Percentiles rank a stretch among this genome's conserved stretches.
phyloP scores from a whole-genome alignment of 2,797 vertebrate genomes.

The Phylloscopus collybita region DNA sequence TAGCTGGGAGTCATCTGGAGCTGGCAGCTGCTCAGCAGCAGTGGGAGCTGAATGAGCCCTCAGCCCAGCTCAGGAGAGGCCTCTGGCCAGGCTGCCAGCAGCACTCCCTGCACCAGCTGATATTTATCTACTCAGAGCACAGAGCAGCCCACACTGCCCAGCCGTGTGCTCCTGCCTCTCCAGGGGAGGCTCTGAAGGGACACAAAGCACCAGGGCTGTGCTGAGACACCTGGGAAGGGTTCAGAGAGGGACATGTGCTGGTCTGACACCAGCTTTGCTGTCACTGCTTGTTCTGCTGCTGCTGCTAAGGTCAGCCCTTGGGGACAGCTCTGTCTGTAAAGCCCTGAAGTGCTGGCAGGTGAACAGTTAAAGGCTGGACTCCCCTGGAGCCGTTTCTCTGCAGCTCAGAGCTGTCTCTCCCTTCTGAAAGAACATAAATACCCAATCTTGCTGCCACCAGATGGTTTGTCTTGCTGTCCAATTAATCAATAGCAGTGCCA shows the following conservation, averaged over 20 bases:
- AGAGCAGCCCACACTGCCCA: not conserved
- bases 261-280: not conserved
- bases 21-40: constrained; percentile 36
- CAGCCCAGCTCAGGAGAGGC: not conserved
- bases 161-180: not conserved
- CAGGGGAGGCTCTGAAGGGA: not conserved
- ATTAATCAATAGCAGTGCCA: constrained; percentile 22
- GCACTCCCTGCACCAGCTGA: not conserved
- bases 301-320: not conserved
- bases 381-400: not conserved
- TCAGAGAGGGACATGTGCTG: not conserved
- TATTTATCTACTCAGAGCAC: not conserved
- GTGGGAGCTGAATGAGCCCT: constrained; percentile 9
- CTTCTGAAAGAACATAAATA: constrained; percentile 28
- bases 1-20: constrained; percentile 2
- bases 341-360: not conserved
- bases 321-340: not conserved
- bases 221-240: not conserved
- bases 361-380: constrained; percentile 2
- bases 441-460: constrained; percentile 18
- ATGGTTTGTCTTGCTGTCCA: constrained; percentile 39
- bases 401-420: not conserved
- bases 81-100: not conserved
- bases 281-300: not conserved
- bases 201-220: not conserved